phyloP scores from a whole-genome alignment of 1,140 invertebrate genomes.

The Drosophila takahashii region DNA sequence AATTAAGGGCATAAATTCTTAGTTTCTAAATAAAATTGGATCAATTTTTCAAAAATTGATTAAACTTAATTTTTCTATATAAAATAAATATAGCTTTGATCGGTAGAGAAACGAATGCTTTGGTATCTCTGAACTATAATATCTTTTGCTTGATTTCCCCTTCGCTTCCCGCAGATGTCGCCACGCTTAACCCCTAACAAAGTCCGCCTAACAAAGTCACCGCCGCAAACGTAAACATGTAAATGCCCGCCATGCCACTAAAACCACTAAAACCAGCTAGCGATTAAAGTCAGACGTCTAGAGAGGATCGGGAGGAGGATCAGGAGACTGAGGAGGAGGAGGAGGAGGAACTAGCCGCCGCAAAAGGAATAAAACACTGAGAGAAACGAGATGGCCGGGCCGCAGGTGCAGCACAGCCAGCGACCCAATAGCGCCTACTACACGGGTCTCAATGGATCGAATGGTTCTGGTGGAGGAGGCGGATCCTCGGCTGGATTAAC shows the following conservation, averaged over 20 bases:
- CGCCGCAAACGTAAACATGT: conserved; percentile 37
- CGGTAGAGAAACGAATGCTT: neutral
- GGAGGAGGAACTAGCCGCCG: conserved; percentile 2
- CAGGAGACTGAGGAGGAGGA: neutral
- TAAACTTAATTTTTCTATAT: neutral
- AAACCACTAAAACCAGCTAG: conserved; percentile 57
- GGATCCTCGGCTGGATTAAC: conserved; percentile 41
- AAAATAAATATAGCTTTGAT: neutral
- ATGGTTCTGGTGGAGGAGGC: conserved; percentile 12
- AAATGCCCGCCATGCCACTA: conserved; percentile 61
- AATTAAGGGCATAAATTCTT: too few relatives aligned
- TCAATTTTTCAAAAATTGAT: too few relatives aligned
- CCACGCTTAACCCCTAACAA: conserved; percentile 18
- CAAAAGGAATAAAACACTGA: conserved; percentile 1
- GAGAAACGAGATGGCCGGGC: conserved; percentile 66
- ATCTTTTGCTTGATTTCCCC: conserved; percentile 43
- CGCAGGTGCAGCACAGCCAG: conserved; percentile 78
- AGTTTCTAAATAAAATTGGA: too few relatives aligned
- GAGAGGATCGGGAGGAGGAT: neutral
- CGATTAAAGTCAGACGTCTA: conserved; percentile 21
- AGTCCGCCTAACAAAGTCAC: conserved; percentile 21
- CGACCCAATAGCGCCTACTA: conserved; percentile 80
- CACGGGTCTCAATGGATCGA: conserved; percentile 68
- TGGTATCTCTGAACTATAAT: conserved; percentile 12
- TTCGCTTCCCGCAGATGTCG: conserved; percentile 50